Percentiles rank a stretch among this genome's conserved stretches.
These are phyloP conservation scores for Drosophila paucipuncta DNA, from an alignment of 2,888 invertebrate species.

Conservation along the genomic window DNA sequence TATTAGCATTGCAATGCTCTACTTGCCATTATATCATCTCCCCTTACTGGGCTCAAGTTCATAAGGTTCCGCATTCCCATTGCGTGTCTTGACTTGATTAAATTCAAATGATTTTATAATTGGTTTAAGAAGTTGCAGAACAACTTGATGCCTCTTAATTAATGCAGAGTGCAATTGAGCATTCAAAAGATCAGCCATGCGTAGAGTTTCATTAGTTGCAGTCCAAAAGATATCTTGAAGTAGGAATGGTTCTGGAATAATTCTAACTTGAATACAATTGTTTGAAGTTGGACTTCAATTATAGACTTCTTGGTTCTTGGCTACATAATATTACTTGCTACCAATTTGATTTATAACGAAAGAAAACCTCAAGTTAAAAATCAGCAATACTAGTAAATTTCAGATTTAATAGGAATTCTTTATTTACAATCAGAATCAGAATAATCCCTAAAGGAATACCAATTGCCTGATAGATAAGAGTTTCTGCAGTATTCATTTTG, in stretches of 20 bases:
- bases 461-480: background rate
- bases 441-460: background rate
- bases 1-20: slow-evolving; percentile 21
- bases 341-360: background rate
- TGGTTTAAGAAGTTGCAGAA: slow-evolving; percentile 45
- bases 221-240: slow-evolving; percentile 6
- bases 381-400: background rate
- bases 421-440: background rate
- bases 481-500: too few species aligned
- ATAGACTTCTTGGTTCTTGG: background rate
- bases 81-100: slow-evolving; percentile 60
- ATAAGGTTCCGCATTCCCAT: slow-evolving; percentile 31
- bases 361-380: background rate
- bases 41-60: slow-evolving; percentile 12
- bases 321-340: background rate
- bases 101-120: slow-evolving; percentile 48
- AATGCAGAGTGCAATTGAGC: slow-evolving; percentile 33
- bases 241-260: background rate
- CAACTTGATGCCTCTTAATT: slow-evolving; percentile 51
- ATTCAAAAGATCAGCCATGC: slow-evolving; percentile 55
- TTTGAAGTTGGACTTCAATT: background rate
- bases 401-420: background rate
- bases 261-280: background rate
- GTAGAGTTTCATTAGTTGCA: slow-evolving; percentile 37
- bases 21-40: slow-evolving; percentile 5